Evolutionary conservation across 2,797 vertebrate genomes (phyloP), one percentile per base, ranked within the genome.

Genomic region (Falco peregrinus): DNA sequence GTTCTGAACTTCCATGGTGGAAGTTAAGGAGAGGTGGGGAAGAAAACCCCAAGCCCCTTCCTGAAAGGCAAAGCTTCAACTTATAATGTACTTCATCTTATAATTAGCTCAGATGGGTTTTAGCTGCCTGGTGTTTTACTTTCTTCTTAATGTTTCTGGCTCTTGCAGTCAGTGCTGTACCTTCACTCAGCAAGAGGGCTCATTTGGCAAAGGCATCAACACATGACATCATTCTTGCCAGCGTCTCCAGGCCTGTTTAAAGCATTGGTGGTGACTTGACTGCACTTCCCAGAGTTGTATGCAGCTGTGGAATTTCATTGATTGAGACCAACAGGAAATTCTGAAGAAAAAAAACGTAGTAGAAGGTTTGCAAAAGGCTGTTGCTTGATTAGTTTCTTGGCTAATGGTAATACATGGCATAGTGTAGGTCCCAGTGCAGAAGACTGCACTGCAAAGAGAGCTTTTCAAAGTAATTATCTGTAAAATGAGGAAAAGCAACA

Each of bases 361-460:
- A 4, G 3, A 13, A 70, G 48, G 50, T 69, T 89, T 0, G 0
- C 0, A 0, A 64, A 82, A 63, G 29, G 60, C 59, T 0, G 0
- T 56, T 84, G 35, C 29, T 85, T 29, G 19, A 28, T 90, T 5
- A 78, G 54, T 57, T 91, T 25, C 45, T 79, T 77, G 63, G 39
- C 28, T 82, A 7, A 60, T 59, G 56, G 65, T 25, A 17, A 31
- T 15, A 8, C 18, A 13, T 0, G 0, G n/a, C 29, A 8, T 3
- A 28, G 25, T 7, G 13, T 26, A 73, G 61, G 28, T 10, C 50
- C 59, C 18, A 9, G 33, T 39, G 54, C 64, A 77, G 69, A 13
- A 60, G 8, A 26, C 26, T 48, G 45, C 33, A 1, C 57, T n/a
- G 26, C 80, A 71, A 59, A 70, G 56, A 37, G 37, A 67, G 57